Evolutionary conservation across 2,888 invertebrate genomes (phyloP).

Genomic region (Branchellion lobata): DNA sequence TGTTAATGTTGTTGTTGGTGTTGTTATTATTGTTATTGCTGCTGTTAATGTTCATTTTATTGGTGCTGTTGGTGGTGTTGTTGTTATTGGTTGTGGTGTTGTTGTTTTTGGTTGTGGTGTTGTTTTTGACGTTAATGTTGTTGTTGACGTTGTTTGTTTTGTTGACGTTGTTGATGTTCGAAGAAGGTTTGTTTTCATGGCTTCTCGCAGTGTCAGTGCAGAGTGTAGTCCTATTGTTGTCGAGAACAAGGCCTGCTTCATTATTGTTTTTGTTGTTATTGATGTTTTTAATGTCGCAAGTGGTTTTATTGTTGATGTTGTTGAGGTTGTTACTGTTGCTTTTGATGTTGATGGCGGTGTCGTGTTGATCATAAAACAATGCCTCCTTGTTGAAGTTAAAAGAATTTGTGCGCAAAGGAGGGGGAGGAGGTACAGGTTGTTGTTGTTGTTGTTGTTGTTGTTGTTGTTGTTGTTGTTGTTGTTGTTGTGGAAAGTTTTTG

Average conservation of each 20-base stretch:
- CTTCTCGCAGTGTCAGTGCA: no score
- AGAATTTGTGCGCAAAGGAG: neutral
- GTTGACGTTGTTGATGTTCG: no score
- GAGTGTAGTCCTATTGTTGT: no score
- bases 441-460: neutral
- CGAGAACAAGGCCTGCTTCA: no score
- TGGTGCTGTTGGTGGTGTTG: neutral
- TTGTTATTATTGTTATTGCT: no score
- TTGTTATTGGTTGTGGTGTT: neutral
- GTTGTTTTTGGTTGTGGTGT: conserved; percentile 13
- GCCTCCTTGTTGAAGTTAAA: conserved; percentile 2
- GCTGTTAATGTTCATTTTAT: neutral
- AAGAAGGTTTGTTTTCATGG: no score
- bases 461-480: neutral
- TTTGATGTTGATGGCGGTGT: neutral
- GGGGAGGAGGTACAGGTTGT: neutral
- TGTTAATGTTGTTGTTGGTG: no score
- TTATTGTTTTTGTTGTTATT: no score
- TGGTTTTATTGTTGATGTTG: neutral
- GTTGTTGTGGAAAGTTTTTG: neutral
- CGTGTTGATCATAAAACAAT: neutral
- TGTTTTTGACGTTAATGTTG: neutral
- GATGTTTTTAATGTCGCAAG: no score
- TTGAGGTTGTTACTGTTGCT: neutral
- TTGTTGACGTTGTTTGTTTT: no score